Percentiles rank a stretch among this genome's conserved stretches.
phyloP scores from a whole-genome alignment of 2,888 invertebrate genomes.

The Macaria liturata region DNA sequence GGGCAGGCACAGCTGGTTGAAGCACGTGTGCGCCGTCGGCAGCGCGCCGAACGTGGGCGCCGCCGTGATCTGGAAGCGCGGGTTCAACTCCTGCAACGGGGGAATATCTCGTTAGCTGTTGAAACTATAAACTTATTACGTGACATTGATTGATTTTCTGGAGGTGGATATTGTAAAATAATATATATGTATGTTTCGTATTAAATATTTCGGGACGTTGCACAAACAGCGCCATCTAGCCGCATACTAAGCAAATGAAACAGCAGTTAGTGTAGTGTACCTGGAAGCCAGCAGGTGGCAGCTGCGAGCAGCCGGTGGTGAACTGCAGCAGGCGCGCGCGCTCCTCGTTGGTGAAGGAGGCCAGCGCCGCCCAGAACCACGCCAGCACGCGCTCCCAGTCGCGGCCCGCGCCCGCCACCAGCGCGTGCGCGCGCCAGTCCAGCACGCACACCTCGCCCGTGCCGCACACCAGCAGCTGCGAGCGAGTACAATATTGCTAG shows the following conservation, averaged over 20 bases:
- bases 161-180: no score
- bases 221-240: no score
- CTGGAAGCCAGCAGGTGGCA: constrained; percentile 92
- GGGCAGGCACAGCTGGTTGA: constrained; percentile 97
- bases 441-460: constrained; percentile 96
- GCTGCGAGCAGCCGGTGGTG: constrained; percentile 95
- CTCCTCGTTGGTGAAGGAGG: constrained; percentile 94
- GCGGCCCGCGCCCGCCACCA: constrained; percentile 90
- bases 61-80: constrained; percentile 95
- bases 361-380: constrained; percentile 84
- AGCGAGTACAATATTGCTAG: not conserved
- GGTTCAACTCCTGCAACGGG: constrained; percentile 87
- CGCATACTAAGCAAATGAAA: no score
- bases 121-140: no score
- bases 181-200: no score
- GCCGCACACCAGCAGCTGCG: constrained; percentile 94
- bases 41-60: constrained; percentile 95
- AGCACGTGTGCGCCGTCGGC: constrained; percentile 97
- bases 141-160: no score
- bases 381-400: constrained; percentile 92
- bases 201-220: no score
- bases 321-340: constrained; percentile 96
- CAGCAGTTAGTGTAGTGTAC: constrained; percentile 33
- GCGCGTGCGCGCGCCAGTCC: constrained; percentile 95
- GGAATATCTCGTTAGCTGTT: not conserved